Evolutionary conservation across 2,888 invertebrate genomes (phyloP), one percentile per base, ranked within the genome.

Genomic region (Cistogaster globosa): DNA sequence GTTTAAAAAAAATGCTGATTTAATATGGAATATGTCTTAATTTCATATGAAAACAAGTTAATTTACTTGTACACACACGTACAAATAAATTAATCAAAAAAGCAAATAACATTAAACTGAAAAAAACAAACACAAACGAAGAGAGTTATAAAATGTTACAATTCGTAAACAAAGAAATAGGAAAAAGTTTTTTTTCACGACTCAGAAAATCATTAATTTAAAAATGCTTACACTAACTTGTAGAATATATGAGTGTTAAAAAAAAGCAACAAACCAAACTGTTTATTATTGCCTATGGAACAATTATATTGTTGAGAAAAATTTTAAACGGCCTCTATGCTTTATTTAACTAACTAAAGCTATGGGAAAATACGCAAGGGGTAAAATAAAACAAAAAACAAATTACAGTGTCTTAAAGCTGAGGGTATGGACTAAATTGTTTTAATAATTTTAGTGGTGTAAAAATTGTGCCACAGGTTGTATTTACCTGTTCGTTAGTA

Each of bases 141-240:
- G 22, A 60, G 22, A 72, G 71, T 69, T 71, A 76, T 80, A 65
- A 84, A 84, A 76, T 76, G 51, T 74, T 62, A 67, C 63, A 72
- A 77, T 74, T 77, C 62, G 77, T 42, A 83, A 76, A 82, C 80
- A 86, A 84, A 72, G 38, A 69, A 48, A 77, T 60, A 53, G 53
- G 38, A 67, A 80, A 45, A 76, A 76, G 42, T 68, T 55, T 77
- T 65, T 60, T 42, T 45, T 45, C 16, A 20, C 20, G 48, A 76
- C 14, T 38, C 22, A 42, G 16, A 45, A 32, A 48, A 57, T 18
- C 26, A 51, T 77, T 63, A 62, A 57, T 69, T 67, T 63, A 62
- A 69, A n/a, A 79, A 55, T 78, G 81, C 57, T 74, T 55, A 62
- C 57, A 82, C 78, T 18, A 42, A 26, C 42, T 14, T 68, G 53